Evolutionary conservation across 1,140 invertebrate species (phyloP), one percentile per base, ranked within the genome.

Genomic region (Thaumatotibia leucotreta): DNA sequence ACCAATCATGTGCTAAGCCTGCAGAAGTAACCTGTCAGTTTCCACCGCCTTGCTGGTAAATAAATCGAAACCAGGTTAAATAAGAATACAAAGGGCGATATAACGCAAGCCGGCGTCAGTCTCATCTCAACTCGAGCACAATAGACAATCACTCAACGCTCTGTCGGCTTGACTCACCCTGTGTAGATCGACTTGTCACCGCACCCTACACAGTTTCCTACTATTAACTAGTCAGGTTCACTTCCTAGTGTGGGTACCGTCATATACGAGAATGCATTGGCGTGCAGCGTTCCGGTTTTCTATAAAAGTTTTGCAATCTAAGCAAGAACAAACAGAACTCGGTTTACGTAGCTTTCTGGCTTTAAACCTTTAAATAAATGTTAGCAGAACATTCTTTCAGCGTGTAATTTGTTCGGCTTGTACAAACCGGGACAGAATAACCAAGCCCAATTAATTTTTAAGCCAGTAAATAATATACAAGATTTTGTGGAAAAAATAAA

Each of bases 291-390:
- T 45, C 52, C 52, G 52, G 23, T 58, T 58, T 58, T 58, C 52
- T 58, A 27, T 27, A 14, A 58, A 58, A 58, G 24, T 58, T 58
- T 58, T 58, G 27, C 52, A 58, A 58, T 58, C 24, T n/a, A 27
- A 27, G 23, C 52, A 58, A 58, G 52, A 58, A 58, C 52, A 58
- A 58, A 58, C 27, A 58, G 52, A 58, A 58, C 52, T 58, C 52
- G 24, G 52, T 58, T 45, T 58, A 58, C 23, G 24, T 27, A 58
- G 24, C 24, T 58, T 52, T 58, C 52, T 29, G 52, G n/a, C 23
- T 58, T 58, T 24, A 58, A 29, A 27, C 29, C 14, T 17, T 23
- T 58, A 58, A 29, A 27, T 27, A 58, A 58, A 27, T 27, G 24
- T 58, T n/a, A 29, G 24, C 27, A 8, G 11, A 58, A n/a, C 27